These are phyloP conservation scores for Spermophilus dauricus DNA, from an alignment of 2,113 vertebrate genomes.

Conservation along the genomic window DNA sequence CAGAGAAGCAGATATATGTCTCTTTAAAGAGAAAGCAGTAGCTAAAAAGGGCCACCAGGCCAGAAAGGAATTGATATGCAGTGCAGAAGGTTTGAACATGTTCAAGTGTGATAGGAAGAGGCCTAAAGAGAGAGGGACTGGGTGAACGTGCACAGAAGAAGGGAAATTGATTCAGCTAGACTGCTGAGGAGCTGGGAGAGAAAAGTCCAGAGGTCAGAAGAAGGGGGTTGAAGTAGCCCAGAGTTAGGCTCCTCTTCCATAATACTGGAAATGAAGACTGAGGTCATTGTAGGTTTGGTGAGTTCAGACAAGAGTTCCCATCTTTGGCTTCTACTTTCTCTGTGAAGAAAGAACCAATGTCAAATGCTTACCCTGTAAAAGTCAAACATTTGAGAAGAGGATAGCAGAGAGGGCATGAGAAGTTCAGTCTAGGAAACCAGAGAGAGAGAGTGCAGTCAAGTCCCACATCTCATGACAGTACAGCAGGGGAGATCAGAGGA, in stretches of 20 bases:
- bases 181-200: not conserved
- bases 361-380: not conserved
- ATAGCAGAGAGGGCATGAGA: not conserved
- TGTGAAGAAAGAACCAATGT: not conserved
- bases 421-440: not conserved
- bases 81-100: not conserved
- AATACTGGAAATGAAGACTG: not conserved
- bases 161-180: too few relatives aligned
- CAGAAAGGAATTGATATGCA: not conserved
- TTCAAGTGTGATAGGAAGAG: not conserved
- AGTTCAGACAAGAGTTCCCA: not conserved
- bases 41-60: not conserved
- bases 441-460: not conserved
- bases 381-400: not conserved
- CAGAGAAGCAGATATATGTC: not conserved
- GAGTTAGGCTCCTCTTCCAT: not conserved
- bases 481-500: not conserved
- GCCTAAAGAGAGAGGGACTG: not conserved
- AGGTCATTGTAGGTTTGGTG: not conserved
- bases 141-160: not conserved
- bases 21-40: not conserved
- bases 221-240: not conserved
- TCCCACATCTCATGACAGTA: not conserved
- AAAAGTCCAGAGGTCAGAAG: not conserved
- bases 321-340: not conserved